Conservation (phyloP, 2,113 vertebrate genomes). For the Tenrec ecaudatus region DNA sequence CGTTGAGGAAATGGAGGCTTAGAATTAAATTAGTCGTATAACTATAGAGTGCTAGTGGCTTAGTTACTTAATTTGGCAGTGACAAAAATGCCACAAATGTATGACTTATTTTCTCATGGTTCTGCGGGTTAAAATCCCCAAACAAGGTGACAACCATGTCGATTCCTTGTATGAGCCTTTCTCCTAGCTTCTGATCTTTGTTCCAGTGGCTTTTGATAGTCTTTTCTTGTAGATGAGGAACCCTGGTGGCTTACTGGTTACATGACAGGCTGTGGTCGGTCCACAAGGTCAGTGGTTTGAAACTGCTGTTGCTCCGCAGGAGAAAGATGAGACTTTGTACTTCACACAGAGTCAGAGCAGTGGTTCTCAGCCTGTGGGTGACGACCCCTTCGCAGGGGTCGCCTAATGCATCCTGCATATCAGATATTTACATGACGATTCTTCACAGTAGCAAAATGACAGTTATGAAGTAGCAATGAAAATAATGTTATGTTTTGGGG, state of each 20-base stretch:
- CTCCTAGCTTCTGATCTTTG: not conserved
- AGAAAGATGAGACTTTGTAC: too few species aligned
- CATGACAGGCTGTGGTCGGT: too few species aligned
- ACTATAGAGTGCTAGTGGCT: not conserved
- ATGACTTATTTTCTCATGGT: not conserved
- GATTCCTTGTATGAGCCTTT: not conserved
- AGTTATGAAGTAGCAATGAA: too few species aligned
- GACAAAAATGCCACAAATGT: not conserved
- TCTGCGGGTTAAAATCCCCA: not conserved
- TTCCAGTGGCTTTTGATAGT: not conserved
- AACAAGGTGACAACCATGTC: not conserved
- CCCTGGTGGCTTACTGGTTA: too few species aligned
- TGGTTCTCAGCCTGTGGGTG: too few species aligned
- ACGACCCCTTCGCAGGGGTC: too few species aligned
- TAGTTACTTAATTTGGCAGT: not conserved
- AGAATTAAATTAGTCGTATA: not conserved
- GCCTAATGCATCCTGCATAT: too few species aligned
- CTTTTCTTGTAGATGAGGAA: not conserved
- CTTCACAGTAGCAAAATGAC: too few species aligned
- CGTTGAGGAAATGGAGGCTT: slow-evolving; percentile 15
- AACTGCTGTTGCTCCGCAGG: too few species aligned
- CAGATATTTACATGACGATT: too few species aligned
- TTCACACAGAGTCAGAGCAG: too few species aligned
- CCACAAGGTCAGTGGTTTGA: too few species aligned
- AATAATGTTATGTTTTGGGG: not conserved